Conservation (phyloP, 2,888 invertebrate species). For the Drosophila recens region DNA sequence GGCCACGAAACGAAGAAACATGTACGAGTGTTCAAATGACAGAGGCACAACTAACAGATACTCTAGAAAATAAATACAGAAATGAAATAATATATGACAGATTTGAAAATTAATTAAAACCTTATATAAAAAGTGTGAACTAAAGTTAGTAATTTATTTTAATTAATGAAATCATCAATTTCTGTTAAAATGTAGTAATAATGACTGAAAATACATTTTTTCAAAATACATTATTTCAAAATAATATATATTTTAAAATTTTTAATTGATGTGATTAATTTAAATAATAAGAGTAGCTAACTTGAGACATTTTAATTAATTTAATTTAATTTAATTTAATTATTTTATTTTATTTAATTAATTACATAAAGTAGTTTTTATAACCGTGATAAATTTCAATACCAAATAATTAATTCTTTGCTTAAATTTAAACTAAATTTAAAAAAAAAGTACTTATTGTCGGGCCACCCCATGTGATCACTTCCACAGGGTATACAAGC, state of each 20-base stretch:
- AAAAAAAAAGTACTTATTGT: neutral
- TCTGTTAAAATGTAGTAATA: fast-evolving
- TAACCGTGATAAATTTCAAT: too few relatives aligned
- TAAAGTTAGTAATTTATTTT: neutral
- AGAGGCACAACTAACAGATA: neutral
- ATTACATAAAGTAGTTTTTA: too few relatives aligned
- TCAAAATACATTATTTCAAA: too few relatives aligned
- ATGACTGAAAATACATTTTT: neutral
- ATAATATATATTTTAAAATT: too few relatives aligned
- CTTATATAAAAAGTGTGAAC: neutral
- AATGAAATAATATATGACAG: neutral
- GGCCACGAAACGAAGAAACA: conserved; percentile 33
- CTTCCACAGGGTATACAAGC: conserved; percentile 11
- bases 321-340: too few relatives aligned
- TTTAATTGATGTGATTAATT: too few relatives aligned
- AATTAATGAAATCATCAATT: neutral
- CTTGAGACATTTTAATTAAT: too few relatives aligned
- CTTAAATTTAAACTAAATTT: too few relatives aligned
- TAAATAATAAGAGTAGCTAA: too few relatives aligned
- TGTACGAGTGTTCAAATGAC: neutral
- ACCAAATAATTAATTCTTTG: too few relatives aligned
- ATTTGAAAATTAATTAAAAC: neutral
- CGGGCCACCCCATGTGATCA: neutral
- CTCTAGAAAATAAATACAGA: neutral
- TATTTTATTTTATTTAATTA: too few relatives aligned